Percentiles rank a stretch among this genome's conserved stretches.
Conservation (phyloP, 2,888 invertebrate genomes). For the Rosalia funebris region DNA sequence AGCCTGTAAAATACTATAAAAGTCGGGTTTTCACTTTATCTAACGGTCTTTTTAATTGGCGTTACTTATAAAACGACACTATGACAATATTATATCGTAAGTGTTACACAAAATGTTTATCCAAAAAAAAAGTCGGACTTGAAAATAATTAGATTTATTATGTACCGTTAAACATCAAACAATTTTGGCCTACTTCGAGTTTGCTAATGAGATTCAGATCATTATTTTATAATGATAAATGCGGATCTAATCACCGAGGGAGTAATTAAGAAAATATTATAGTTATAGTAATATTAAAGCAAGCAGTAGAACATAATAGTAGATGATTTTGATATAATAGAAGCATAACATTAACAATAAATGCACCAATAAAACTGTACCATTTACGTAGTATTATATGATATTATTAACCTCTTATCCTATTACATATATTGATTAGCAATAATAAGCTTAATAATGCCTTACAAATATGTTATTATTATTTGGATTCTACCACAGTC, state of each 20-base stretch:
- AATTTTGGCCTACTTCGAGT: conserved; percentile 19
- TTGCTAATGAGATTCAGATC: conserved; percentile 19
- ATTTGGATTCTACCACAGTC: too few relatives aligned
- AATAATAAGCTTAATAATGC: too few relatives aligned
- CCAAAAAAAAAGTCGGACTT: not conserved
- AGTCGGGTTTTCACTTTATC: not conserved
- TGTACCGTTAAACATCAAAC: conserved; percentile 18
- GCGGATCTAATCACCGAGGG: not conserved
- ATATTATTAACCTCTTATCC: too few relatives aligned
- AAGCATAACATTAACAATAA: too few relatives aligned
- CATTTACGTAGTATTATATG: too few relatives aligned
- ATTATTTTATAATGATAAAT: conserved; percentile 7
- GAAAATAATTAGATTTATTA: conserved; percentile 7
- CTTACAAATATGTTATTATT: too few relatives aligned
- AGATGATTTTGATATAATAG: too few relatives aligned
- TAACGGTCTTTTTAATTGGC: conserved; percentile 22
- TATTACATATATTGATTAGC: too few relatives aligned
- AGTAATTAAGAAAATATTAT: too few relatives aligned
- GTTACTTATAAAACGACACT: not conserved
- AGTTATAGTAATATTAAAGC: too few relatives aligned
- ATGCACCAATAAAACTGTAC: too few relatives aligned
- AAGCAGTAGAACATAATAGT: too few relatives aligned
- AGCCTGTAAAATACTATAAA: not conserved
- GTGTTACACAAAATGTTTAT: not conserved
- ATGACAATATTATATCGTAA: not conserved